Evolutionary conservation across 2,113 vertebrate species (phyloP).

Genomic region (Delphinapterus leucas): DNA sequence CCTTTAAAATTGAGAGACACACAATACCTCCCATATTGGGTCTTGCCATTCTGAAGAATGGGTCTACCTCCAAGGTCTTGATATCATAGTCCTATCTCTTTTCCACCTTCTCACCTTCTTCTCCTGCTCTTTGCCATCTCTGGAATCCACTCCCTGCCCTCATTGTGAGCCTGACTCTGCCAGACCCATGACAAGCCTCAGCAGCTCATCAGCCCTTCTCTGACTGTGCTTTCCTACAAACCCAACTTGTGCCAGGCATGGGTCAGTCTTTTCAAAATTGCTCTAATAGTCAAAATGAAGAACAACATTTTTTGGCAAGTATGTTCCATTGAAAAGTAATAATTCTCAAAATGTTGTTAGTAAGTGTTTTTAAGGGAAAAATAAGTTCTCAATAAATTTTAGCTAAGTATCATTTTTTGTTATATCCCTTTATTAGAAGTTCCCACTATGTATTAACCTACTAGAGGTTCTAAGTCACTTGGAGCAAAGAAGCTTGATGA

Average conservation of each 20-base stretch:
- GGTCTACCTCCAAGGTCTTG: background rate
- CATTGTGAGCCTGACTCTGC: background rate
- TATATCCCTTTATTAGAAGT: background rate
- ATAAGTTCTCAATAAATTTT: background rate
- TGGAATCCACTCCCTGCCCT: background rate
- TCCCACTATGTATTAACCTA: background rate
- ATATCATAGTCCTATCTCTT: background rate
- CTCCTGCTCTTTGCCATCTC: background rate
- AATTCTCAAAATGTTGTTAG: background rate
- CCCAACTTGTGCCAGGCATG: background rate
- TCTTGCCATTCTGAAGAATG: background rate
- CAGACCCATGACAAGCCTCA: background rate
- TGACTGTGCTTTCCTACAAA: background rate
- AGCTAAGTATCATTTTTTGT: background rate
- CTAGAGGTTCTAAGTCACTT: background rate
- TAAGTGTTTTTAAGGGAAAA: background rate
- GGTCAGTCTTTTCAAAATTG: background rate
- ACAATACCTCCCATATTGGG: background rate
- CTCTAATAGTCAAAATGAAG: background rate
- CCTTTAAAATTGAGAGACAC: background rate
- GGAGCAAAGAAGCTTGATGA: background rate
- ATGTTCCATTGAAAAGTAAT: background rate
- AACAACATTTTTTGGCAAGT: background rate
- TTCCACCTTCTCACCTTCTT: background rate
- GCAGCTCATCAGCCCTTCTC: background rate